Conservation (phyloP, 2,888 invertebrate species). For the Hemaris fuciformis region DNA sequence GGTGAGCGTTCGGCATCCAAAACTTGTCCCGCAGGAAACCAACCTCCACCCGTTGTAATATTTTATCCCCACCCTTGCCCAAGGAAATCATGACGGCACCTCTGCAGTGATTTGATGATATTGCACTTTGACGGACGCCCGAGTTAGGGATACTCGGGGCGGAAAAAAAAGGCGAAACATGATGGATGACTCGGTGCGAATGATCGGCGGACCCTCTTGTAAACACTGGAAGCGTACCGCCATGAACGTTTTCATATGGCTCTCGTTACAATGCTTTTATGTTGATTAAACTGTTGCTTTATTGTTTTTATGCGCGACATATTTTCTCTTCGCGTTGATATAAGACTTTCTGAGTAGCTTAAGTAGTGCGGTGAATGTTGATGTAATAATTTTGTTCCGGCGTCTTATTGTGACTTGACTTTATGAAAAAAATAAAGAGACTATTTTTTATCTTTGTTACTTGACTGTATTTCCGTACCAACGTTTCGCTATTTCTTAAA, state of each 20-base stretch:
- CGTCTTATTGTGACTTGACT: not conserved
- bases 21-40: slow-evolving; percentile 34
- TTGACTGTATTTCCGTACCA: too few species aligned
- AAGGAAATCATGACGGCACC: slow-evolving; percentile 76
- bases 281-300: slow-evolving; percentile 49
- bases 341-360: not conserved
- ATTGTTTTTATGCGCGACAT: slow-evolving; percentile 18
- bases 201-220: slow-evolving; percentile 11
- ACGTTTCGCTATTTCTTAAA: too few species aligned
- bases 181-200: slow-evolving; percentile 53
- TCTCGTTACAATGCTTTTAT: slow-evolving; percentile 41
- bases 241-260: slow-evolving; percentile 17
- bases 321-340: not conserved
- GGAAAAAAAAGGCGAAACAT: slow-evolving; percentile 62
- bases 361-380: not conserved
- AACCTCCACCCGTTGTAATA: slow-evolving; percentile 74
- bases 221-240: slow-evolving; percentile 3
- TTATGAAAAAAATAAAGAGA: too few species aligned
- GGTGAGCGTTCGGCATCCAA: slow-evolving; percentile 22
- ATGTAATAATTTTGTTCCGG: not conserved
- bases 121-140: slow-evolving; percentile 75
- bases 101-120: slow-evolving; percentile 80
- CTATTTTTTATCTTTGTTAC: too few species aligned
- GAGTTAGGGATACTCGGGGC: slow-evolving; percentile 42
- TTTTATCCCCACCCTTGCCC: slow-evolving; percentile 64